Evolutionary conservation across 2,888 invertebrate genomes (phyloP).

Genomic region (Orthosia incerta): DNA sequence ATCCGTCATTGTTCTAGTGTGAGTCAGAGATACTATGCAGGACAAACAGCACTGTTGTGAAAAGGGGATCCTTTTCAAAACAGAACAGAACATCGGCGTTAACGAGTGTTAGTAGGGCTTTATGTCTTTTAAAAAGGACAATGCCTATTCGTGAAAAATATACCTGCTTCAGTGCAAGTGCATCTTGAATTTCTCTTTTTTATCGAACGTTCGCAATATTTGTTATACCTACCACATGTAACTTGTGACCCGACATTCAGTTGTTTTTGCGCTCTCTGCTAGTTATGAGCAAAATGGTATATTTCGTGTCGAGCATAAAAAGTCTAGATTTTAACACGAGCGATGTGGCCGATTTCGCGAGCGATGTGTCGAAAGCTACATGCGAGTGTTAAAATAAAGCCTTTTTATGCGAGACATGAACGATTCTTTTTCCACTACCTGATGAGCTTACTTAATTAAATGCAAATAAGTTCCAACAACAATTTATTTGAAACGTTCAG

Average conservation of each 20-base stretch:
- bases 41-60: not conserved
- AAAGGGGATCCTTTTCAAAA: not conserved
- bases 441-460: no score
- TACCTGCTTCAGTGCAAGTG: not conserved
- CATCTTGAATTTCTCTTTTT: not conserved
- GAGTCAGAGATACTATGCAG: not conserved
- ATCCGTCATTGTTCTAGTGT: not conserved
- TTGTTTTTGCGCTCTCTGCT: not conserved
- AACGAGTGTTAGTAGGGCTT: not conserved
- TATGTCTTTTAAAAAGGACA: constrained; percentile 8
- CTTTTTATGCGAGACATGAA: no score
- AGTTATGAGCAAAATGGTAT: not conserved
- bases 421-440: no score
- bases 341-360: no score
- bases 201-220: not conserved
- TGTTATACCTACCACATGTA: not conserved
- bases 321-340: no score
- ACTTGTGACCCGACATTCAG: not conserved
- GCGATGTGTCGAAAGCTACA: no score
- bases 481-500: no score
- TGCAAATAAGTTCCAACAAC: no score
- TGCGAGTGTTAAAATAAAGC: no score
- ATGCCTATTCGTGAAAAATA: not conserved
- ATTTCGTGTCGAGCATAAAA: no score
- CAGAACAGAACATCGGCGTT: not conserved